Percentiles rank a stretch among this genome's conserved stretches.
phyloP scores from a whole-genome alignment of 2,797 vertebrate genomes.

The Characodon lateralis region DNA sequence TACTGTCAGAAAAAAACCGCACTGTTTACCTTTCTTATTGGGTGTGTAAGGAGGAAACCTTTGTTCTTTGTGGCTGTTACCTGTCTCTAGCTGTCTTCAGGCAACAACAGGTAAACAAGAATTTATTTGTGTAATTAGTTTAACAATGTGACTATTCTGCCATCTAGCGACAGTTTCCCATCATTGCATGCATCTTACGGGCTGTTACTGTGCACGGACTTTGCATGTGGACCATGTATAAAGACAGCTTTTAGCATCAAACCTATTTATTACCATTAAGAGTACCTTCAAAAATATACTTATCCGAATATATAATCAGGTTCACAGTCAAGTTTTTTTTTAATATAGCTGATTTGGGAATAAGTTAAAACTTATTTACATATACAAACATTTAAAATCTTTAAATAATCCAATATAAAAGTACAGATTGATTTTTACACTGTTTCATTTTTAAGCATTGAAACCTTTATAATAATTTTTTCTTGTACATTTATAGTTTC shows the following conservation, averaged over 20 bases:
- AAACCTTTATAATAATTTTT: background rate
- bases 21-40: too few species aligned
- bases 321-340: background rate
- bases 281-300: background rate
- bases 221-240: background rate
- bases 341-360: background rate
- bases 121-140: background rate
- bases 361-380: background rate
- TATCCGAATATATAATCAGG: background rate
- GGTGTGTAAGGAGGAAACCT: too few species aligned
- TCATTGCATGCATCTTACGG: conserved; percentile 29
- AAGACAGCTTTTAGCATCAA: background rate
- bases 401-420: background rate
- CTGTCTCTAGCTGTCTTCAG: too few species aligned
- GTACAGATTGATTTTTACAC: background rate
- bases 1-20: too few species aligned
- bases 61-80: too few species aligned
- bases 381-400: background rate
- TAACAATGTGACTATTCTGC: conserved; percentile 21
- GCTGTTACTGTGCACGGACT: background rate
- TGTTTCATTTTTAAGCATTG: background rate
- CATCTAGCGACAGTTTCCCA: conserved; percentile 45
- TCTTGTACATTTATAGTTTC: background rate
- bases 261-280: background rate
- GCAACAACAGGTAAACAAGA: background rate